These are phyloP conservation scores for Drosophila navojoa DNA, from an alignment of 1,140 invertebrate species.

Conservation along the genomic window DNA sequence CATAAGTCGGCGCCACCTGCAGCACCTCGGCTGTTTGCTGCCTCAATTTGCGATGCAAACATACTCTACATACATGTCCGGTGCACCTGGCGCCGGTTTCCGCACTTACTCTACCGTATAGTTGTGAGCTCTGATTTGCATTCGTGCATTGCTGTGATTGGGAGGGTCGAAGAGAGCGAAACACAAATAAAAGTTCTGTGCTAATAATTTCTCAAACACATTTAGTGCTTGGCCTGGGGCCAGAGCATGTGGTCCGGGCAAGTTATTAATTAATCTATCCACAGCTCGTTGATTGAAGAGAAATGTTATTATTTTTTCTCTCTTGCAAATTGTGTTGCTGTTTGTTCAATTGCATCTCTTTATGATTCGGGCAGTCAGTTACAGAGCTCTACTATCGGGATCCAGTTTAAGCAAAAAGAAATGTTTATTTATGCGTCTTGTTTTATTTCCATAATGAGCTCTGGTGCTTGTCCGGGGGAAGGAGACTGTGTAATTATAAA, in stretches of 20 bases:
- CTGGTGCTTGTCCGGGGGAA: background rate
- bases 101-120: slow-evolving; percentile 40
- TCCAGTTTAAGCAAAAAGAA: slow-evolving; percentile 37
- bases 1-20: slow-evolving; percentile 40
- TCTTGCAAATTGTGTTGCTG: no score
- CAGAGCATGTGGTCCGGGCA: no score
- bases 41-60: slow-evolving; percentile 46
- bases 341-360: no score
- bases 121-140: slow-evolving; percentile 44
- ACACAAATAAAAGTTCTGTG: background rate
- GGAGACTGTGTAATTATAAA: slow-evolving; percentile 26
- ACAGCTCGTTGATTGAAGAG: no score
- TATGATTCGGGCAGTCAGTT: no score
- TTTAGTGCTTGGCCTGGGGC: no score
- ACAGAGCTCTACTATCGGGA: slow-evolving; percentile 1
- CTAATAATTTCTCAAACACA: no score
- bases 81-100: slow-evolving; percentile 31
- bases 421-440: slow-evolving; percentile 40
- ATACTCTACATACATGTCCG: slow-evolving; percentile 47
- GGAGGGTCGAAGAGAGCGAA: background rate
- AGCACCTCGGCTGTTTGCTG: slow-evolving; percentile 6
- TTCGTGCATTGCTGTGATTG: slow-evolving; percentile 3
- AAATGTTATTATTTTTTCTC: no score
- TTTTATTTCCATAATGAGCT: slow-evolving; percentile 28
- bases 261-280: no score